Evolutionary conservation across 2,888 invertebrate genomes (phyloP).

Genomic region (Drosophila mimetica): DNA sequence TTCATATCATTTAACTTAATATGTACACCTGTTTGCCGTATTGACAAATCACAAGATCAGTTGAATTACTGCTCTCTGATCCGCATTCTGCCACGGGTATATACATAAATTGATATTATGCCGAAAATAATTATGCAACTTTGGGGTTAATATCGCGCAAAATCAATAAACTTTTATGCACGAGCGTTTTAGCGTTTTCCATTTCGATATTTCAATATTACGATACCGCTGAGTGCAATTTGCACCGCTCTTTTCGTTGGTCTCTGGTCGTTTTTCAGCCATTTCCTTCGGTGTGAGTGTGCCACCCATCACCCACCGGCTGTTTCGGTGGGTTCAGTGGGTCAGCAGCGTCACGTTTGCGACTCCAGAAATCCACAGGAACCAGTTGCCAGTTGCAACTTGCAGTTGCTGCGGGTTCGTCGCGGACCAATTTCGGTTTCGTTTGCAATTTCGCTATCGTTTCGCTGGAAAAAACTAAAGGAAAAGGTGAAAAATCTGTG

Average conservation of each 20-base stretch:
- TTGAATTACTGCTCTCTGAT: conserved; percentile 21
- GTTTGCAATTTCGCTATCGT: conserved; percentile 59
- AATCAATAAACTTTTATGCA: conserved; percentile 75
- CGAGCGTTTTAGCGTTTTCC: conserved; percentile 55
- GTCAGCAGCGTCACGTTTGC: conserved; percentile 76
- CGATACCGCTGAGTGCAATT: conserved; percentile 58
- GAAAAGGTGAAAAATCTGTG: conserved; percentile 16
- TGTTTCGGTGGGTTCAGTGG: conserved; percentile 69
- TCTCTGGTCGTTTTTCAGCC: background rate
- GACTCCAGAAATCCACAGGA: conserved; percentile 50
- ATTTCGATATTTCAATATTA: conserved; percentile 61
- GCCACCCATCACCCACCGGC: conserved; percentile 59
- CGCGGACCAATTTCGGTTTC: conserved; percentile 59
- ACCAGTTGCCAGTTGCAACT: conserved; percentile 52
- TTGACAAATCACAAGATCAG: conserved; percentile 37
- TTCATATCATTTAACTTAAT: background rate
- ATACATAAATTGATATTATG: conserved; percentile 54
- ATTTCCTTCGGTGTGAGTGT: conserved; percentile 19
- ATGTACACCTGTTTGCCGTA: conserved; percentile 21
- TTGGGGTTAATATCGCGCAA: conserved; percentile 55
- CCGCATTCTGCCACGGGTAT: conserved; percentile 43
- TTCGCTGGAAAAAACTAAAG: conserved; percentile 6
- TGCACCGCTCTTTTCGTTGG: conserved; percentile 54
- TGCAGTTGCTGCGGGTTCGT: conserved; percentile 26
- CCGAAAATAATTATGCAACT: conserved; percentile 71